Evolutionary conservation across 92 coral and sea anemone species (phyloP), one percentile per base, ranked within the genome.

Genomic region (Hydrozoanthus gracilis): DNA sequence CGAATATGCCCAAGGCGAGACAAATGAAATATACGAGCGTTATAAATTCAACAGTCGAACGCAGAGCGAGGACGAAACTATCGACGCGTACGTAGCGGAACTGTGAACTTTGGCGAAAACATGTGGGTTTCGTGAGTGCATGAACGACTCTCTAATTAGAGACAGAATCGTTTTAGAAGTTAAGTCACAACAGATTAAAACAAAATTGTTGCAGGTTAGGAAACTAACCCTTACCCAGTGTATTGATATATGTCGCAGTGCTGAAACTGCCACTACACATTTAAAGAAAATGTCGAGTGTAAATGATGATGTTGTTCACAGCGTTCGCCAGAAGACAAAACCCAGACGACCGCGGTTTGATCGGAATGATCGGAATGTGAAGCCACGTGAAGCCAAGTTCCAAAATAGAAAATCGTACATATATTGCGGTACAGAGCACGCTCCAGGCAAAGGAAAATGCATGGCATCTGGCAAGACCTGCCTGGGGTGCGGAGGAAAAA

Each of bases 341-440:
- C 77, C 54, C 14, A 0, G 10, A 8, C 7, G 77, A 47, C 55
- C 10, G 52, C 17, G 77, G 55, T 2, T 60, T n/a, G 54, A 58
- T 61, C 50, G 39, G 52, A 15, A 54, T 79, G 73, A 60, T 39
- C 85, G 85, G 73, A 60, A 79, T 54, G 73, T 17, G 12, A 68
- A 17, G 68, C 39, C 72, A 35, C 70, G 51, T 67, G 75, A 54
- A 65, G 20, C 8, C 61, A 69, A 83, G 48, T 47, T 72, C 8
- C 5, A 10, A 10, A 45, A 72, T 18, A 12, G 47, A 65, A 73
- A 15, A 62, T 14, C 35, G 2, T 84, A 86, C 69, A 71, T 73
- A 46, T 88, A 78, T 47, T 89, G 92, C 39, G 80, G 92, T 73
- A 44, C 65, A 51, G 71, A 66, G 4, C 91, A 83, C 49, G 49